Evolutionary conservation across 2,797 vertebrate species (phyloP), one percentile per base, ranked within the genome.

Genomic region (Hyperoplus immaculatus): DNA sequence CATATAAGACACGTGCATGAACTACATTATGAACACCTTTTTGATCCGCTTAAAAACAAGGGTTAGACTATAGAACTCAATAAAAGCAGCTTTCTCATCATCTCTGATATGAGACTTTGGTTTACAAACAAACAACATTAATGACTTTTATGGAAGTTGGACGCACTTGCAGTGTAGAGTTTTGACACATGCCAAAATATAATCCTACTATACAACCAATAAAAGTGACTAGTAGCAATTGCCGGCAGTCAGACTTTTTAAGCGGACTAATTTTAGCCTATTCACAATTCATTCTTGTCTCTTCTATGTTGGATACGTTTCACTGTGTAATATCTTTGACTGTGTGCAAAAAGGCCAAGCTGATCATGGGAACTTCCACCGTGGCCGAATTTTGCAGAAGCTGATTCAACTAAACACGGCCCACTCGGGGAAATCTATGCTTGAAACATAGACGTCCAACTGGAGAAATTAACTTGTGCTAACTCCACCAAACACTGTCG

Each of bases 381-480:
- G 71, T 16, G 71, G 84, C 88, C 55, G 45, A 81, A 77, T 29
- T 41, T 77, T 73, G 73, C 81, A 62, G 80, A 29, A 75, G 77
- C 83, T 65, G 63, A 73, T 46, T 70, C 21, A 56, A 60, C 71
- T 68, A 8, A 55, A 69, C 73, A 58, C 65, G 57, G 81, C 85
- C 85, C 81, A 72, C 84, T 78, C 81, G 78, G 84, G 82, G 85
- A 85, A 81, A 92, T 88, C 92, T 91, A 90, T 91, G 90, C 87
- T 91, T 81, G 80, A 84, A 93, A 86, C 89, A 65, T 45, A 75
- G 89, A 91, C 54, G 84, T 85, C 83, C 84, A 83, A 86, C 86
- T 80, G 88, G 88, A 2, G 83, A 88, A 89, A 89, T 87, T 70
- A 89, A 85, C 65, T 70, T 72, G 63, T 70, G 62, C 76, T 77